A percentile compares a stretch with the other conserved stretches of the same genome.
Evolutionary conservation across 2,888 invertebrate species (phyloP).

Genomic region (Phorcus lineatus): DNA sequence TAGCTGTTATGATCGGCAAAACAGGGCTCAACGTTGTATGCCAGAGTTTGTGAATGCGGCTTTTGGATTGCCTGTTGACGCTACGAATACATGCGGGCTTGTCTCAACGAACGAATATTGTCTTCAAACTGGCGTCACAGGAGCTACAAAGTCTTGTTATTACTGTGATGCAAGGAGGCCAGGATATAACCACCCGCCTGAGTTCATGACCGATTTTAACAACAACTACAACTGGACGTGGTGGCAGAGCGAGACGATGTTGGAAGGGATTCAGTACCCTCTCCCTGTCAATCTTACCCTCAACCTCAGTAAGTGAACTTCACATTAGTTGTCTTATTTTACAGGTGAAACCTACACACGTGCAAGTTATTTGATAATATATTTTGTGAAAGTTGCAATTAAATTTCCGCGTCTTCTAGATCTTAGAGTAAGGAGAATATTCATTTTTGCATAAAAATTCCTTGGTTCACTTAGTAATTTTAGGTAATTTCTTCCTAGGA

Average conservation of each 20-base stretch:
- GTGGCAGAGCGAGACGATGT: slow-evolving; percentile 89
- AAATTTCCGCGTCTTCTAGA: no score
- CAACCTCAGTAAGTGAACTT: slow-evolving; percentile 81
- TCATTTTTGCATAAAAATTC: no score
- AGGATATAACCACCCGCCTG: slow-evolving; percentile 82
- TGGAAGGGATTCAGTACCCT: slow-evolving; percentile 92
- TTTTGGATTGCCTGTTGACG: slow-evolving; percentile 90
- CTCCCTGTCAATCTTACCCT: slow-evolving; percentile 94
- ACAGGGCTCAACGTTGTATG: slow-evolving; percentile 86
- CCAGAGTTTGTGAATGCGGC: slow-evolving; percentile 98
- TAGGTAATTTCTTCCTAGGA: no score
- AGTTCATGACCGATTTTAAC: slow-evolving; percentile 92
- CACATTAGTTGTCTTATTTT: neutral
- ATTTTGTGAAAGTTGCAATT: no score
- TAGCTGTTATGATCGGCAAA: slow-evolving; percentile 72
- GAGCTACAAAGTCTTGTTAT: slow-evolving; percentile 81
- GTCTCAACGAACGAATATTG: slow-evolving; percentile 83
- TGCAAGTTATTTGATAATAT: no score
- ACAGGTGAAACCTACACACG: neutral
- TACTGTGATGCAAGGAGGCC: slow-evolving; percentile 81
- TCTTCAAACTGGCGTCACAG: slow-evolving; percentile 85
- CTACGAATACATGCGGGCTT: slow-evolving; percentile 96
- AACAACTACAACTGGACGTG: slow-evolving; percentile 79
- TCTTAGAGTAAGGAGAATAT: no score
- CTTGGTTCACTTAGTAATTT: no score